Percentiles rank a stretch among this genome's conserved stretches.
Evolutionary conservation across 2,113 vertebrate species (phyloP).

Genomic region (Globicephala melas): DNA sequence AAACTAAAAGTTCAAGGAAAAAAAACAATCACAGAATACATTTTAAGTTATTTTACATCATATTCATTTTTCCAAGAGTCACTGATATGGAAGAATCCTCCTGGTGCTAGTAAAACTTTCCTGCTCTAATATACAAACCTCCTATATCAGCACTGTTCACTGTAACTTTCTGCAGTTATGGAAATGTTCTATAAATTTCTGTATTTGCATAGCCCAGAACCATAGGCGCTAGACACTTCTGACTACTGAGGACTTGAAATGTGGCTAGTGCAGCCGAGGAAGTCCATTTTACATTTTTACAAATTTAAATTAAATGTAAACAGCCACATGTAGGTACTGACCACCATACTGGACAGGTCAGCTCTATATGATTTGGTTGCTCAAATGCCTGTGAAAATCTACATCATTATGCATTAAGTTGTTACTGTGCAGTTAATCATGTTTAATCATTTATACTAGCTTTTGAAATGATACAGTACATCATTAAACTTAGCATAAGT

Average conservation of each 20-base stretch:
- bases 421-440: background rate
- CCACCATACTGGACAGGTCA: background rate
- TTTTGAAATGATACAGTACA: background rate
- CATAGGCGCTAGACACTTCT: background rate
- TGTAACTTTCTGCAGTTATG: background rate
- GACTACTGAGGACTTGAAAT: background rate
- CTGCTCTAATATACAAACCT: background rate
- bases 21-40: background rate
- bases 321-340: background rate
- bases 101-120: background rate
- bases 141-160: background rate
- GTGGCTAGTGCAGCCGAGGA: background rate
- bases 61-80: slow-evolving; percentile 32
- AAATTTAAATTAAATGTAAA: slow-evolving; percentile 11
- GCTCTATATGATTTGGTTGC: background rate
- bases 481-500: background rate
- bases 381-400: slow-evolving; percentile 9
- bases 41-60: background rate
- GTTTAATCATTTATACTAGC: background rate
- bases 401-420: background rate
- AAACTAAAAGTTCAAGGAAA: background rate
- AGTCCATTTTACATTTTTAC: background rate
- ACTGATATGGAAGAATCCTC: background rate
- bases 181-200: background rate
- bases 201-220: background rate